Evolutionary conservation across 1,140 invertebrate genomes (phyloP).

Genomic region (Lepidurus couesii): DNA sequence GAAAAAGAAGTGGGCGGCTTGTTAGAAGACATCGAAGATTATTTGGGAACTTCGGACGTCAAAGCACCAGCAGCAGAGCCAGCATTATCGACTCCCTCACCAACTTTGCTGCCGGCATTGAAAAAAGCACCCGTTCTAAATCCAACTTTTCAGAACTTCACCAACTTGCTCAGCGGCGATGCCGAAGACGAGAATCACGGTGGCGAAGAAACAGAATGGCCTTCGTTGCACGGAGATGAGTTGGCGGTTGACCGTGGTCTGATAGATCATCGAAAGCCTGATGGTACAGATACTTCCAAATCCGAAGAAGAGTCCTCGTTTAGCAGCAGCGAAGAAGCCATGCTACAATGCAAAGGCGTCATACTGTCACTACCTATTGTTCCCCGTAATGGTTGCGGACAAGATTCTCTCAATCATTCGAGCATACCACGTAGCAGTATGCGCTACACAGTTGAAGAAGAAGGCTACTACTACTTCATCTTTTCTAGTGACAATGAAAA

Average conservation of each 20-base stretch:
- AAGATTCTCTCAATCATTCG: constrained; percentile 45
- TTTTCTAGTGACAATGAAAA: constrained; percentile 75
- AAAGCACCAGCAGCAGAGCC: not conserved
- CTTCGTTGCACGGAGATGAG: constrained; percentile 46
- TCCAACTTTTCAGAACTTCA: not conserved
- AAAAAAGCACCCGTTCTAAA: constrained; percentile 5
- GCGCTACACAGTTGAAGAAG: constrained; percentile 54
- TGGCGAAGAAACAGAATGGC: constrained; percentile 53
- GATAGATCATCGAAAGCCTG: constrained; percentile 51
- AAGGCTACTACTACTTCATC: constrained; percentile 75
- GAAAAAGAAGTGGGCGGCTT: constrained; percentile 28
- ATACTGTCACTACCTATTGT: constrained; percentile 61
- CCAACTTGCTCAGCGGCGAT: constrained; percentile 7
- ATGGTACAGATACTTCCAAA: constrained; percentile 49
- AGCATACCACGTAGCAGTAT: constrained; percentile 29
- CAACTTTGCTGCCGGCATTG: constrained; percentile 1
- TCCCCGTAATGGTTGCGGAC: constrained; percentile 53
- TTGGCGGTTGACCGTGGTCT: constrained; percentile 58
- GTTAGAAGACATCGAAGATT: constrained; percentile 32
- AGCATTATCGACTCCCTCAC: not conserved
- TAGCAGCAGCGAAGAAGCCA: constrained; percentile 65
- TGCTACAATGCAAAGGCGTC: constrained; percentile 64
- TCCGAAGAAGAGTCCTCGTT: constrained; percentile 74
- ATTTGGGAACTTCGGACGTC: constrained; percentile 5
- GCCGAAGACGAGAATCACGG: constrained; percentile 55